Evolutionary conservation across 2,888 invertebrate species (phyloP).

Genomic region (Physocephala rufipes): DNA sequence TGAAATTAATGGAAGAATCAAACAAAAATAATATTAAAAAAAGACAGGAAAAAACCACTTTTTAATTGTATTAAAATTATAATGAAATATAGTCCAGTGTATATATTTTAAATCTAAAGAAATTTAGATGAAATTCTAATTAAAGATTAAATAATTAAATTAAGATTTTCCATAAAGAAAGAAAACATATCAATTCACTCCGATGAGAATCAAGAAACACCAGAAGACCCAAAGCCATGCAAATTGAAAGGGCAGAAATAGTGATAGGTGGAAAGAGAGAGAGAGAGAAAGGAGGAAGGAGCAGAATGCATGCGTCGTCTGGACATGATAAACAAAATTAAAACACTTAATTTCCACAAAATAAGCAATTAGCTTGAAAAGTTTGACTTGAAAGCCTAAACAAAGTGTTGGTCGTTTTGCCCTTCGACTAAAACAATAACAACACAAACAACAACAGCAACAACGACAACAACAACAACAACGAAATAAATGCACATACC

Average conservation of each 20-base stretch:
- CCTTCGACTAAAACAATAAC: constrained; percentile 13
- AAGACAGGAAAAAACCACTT: background rate
- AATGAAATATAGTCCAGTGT: background rate
- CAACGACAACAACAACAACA: background rate
- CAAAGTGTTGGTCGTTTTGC: constrained; percentile 50
- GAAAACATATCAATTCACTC: too few species aligned
- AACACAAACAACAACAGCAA: background rate
- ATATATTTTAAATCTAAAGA: too few species aligned
- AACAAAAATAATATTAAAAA: background rate
- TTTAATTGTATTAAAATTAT: background rate
- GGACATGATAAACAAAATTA: constrained; percentile 59
- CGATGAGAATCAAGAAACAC: too few species aligned
- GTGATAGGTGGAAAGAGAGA: too few species aligned
- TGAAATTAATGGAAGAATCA: background rate
- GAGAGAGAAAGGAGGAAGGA: too few species aligned
- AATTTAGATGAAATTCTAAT: background rate
- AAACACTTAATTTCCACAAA: constrained; percentile 65
- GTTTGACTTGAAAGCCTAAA: constrained; percentile 62
- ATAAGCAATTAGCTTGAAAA: constrained; percentile 64
- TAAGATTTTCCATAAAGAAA: too few species aligned
- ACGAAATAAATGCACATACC: too few species aligned
- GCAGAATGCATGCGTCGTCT: background rate
- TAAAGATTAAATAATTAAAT: too few species aligned
- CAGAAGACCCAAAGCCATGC: too few species aligned
- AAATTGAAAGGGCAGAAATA: too few species aligned